Evolutionary conservation across 2,113 vertebrate genomes (phyloP), one percentile per base, ranked within the genome.

Genomic region (Oncorhynchus mykiss): DNA sequence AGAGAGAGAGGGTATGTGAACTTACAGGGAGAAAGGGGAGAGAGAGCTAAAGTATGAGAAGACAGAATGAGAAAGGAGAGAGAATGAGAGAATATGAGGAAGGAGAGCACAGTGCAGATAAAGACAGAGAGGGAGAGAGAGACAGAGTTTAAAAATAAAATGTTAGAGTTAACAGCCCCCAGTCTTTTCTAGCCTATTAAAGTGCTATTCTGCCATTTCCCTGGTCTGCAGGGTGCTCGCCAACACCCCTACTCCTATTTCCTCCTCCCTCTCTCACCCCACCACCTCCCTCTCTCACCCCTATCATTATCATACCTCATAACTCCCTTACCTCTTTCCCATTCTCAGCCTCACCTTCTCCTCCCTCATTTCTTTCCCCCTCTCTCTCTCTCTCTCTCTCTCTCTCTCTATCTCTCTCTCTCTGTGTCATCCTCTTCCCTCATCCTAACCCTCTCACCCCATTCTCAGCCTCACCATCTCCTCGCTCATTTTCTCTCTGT

Each of bases 151-250:
- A 88, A 93, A 94, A 93, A 93, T 92, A 93, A 90, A 91, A 89
- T 92, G 93, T 93, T 82, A 88, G 91, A 91, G 89, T 93, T 93
- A 93, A 94, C 93, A 89, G 93, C 92, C 93, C 89, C 90, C 88
- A 91, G 93, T 90, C 82, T 90, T 94, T 93, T 92, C 92, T 92
- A 91, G 92, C 91, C 93, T 93, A 94, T 94, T 94, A 94, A 68
- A 93, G 89, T 89, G 89, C 91, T 91, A 89, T 92, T 91, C 91
- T 92, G 89, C 90, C 91, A 93, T 93, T 93, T 89, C 92, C 86
- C 77, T 86, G 86, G 90, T 88, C 92, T 85, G 89, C 87, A 74
- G 92, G 91, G 89, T 86, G 87, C 88, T 29, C 16, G 27, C 45
- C 57, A 31, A 34, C 78, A 84, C 67, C 49, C 66, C 69, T 75